Evolutionary conservation across 2,113 vertebrate genomes (phyloP), one percentile per base, ranked within the genome.

Genomic region (Gallinago media): DNA sequence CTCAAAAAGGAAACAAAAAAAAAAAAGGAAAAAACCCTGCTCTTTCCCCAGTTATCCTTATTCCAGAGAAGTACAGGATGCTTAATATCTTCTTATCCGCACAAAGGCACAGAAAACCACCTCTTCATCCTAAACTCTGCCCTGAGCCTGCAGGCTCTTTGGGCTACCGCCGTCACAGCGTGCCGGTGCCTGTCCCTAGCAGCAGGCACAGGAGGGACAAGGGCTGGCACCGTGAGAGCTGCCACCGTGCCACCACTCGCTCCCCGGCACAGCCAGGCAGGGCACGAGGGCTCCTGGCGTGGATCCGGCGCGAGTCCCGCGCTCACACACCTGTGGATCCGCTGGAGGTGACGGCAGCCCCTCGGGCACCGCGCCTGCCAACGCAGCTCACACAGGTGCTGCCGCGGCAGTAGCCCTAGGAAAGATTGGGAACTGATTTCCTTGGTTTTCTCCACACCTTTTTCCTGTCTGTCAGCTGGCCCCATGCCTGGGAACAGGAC

Each of bases 241-340:
- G 32, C 52, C 36, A 20, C 63, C 38, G 38, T 16, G 36, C 42
- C 12, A 11, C 36, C 2, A 17, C 36, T 36, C 36, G 8, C 36
- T 36, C 36, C 36, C 36, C 2, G 20, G 55, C 72, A 6, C 62
- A 31, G 86, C 63, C 74, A 4, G 52, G 78, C 66, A 36, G 7
- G 42, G 65, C 47, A 59, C 8, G 0, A 5, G 70, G 40, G 46
- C 0, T 7, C 31, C 42, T 50, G 79, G 75, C 16, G 0, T 6
- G 3, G 25, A 14, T 23, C 61, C 2, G 1, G 34, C 36, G 56
- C 3, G 0, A 67, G 42, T 40, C 34, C 15, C 1, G 0, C 8
- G 7, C 59, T 73, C 59, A 22, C 46, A 4, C 84, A 75, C 87
- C 95, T 67, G 80, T 18, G 87, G 77, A 86, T 67, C 36, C 4